These are phyloP conservation scores for Alouatta palliata DNA, from an alignment of 2,113 vertebrate species.

Conservation along the genomic window DNA sequence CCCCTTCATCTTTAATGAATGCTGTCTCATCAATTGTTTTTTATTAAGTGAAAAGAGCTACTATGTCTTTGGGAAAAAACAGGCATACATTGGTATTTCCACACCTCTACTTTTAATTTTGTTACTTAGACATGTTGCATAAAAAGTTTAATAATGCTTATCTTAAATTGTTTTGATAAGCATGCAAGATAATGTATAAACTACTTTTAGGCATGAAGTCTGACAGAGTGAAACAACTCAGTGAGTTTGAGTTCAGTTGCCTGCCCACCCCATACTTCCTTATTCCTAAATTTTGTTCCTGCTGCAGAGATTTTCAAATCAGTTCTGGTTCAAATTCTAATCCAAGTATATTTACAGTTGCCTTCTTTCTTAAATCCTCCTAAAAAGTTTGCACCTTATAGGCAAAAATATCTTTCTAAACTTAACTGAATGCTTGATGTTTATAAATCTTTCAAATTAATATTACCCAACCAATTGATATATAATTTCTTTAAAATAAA, in stretches of 20 bases:
- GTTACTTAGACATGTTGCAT: neutral
- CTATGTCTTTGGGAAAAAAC: neutral
- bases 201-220: neutral
- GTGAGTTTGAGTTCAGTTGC: neutral
- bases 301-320: neutral
- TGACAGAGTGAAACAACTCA: neutral
- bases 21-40: neutral
- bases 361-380: neutral
- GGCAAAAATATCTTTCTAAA: conserved; percentile 9
- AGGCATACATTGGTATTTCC: neutral
- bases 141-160: neutral
- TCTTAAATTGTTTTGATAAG: neutral
- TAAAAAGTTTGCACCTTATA: neutral
- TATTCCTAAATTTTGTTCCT: neutral
- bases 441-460: conserved; percentile 10
- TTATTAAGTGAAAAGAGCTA: neutral
- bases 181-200: neutral
- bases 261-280: neutral
- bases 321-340: neutral
- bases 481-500: neutral
- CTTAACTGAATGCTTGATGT: neutral
- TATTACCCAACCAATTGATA: neutral
- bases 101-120: neutral
- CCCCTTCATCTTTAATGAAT: neutral
- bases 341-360: neutral